Evolutionary conservation across 2,113 vertebrate genomes (phyloP), one percentile per base, ranked within the genome.

Genomic region (Acanthisitta chloris): DNA sequence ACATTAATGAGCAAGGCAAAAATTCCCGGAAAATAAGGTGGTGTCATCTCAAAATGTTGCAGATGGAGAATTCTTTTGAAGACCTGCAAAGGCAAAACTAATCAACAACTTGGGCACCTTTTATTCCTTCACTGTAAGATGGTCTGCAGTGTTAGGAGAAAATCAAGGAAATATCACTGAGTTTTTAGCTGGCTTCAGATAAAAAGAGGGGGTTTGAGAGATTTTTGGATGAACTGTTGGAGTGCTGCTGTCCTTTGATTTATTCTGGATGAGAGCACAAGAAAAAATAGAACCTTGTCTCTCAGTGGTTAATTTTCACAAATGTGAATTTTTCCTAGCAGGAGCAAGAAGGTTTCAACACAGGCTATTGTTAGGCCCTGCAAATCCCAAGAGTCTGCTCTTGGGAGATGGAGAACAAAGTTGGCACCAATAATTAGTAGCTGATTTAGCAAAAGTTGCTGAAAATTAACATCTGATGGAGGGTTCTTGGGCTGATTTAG

Each of bases 401-500:
- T 48, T 33, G 82, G 82, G 96, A 96, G 94, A 92, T 72, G 80
- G 88, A 92, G 61, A 83, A 81, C 86, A 93, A 93, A 96, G 92
- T 46, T 97, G 93, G 88, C 93, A 93, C 82, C 72, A 67, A 34
- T 88, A 81, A 92, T 92, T 90, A 88, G 90, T 42, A 80, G 36
- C 72, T 86, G 86, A 93, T 93, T 90, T 85, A 88, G 90, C 80
- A 86, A 59, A 90, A 93, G 48, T 14, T 92, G 48, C 72, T 94
- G 92, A 83, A 86, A 90, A 81, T 64, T 48, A 87, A 71, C 69
- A 59, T 80, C 82, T 84, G 67, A 61, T 61, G 52, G 51, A 95
- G 90, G 78, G 59, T 26, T 74, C 59, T 88, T 79, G 55, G 43
- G 55, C 33, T 84, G 83, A 76, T 90, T 84, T 81, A 86, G 71